Conservation (phyloP, 2,888 invertebrate genomes). For the Diplazon laetatorius region DNA sequence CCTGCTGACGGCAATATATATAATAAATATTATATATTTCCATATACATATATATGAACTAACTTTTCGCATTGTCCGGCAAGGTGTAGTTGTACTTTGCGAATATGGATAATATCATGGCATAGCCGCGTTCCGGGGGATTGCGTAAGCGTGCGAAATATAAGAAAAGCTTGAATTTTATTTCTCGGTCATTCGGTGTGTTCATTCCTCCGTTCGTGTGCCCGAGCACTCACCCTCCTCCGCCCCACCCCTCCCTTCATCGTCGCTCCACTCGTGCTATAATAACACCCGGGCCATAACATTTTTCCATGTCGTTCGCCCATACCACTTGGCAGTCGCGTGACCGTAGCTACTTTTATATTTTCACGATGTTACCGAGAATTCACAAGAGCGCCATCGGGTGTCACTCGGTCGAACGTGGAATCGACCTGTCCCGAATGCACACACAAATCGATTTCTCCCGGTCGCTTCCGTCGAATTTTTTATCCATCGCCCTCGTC, state of each 20-base stretch:
- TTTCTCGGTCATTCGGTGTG: neutral
- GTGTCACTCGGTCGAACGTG: neutral
- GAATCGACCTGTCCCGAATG: neutral
- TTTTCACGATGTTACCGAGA: neutral
- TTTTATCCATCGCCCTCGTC: neutral
- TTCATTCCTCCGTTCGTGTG: constrained; percentile 2
- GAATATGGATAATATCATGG: constrained; percentile 26
- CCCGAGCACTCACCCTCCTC: constrained; percentile 21
- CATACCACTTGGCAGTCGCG: too few species aligned
- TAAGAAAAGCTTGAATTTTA: neutral
- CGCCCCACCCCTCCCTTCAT: too few species aligned
- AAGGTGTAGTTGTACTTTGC: neutral
- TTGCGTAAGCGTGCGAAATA: constrained; percentile 19
- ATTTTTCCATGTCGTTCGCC: constrained; percentile 6
- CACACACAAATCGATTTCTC: constrained; percentile 7
- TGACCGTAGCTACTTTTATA: neutral
- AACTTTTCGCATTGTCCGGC: neutral
- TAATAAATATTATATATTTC: too few species aligned
- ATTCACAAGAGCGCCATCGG: neutral
- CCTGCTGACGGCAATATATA: constrained; percentile 13
- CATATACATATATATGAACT: too few species aligned
- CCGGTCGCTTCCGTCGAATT: neutral
- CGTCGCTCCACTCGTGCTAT: neutral
- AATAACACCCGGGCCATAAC: neutral
- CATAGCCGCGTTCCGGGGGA: neutral